Conservation (phyloP, 2,888 invertebrate genomes). For the Agonopterix alstromeriana region DNA sequence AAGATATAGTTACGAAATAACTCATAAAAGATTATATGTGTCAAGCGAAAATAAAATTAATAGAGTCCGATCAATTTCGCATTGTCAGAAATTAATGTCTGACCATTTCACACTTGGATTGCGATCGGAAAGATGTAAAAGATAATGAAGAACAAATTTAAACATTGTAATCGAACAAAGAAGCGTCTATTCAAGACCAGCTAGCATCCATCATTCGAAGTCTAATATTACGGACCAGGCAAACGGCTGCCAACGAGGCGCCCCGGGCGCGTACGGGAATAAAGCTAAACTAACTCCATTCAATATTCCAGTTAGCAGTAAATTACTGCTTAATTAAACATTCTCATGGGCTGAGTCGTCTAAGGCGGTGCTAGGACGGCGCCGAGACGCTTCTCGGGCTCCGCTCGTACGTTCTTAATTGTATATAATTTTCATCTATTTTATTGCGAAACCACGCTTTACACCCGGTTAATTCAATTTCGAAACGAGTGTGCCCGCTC, state of each 20-base stretch:
- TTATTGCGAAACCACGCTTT: constrained; percentile 27
- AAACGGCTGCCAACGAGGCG: constrained; percentile 18
- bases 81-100: constrained; percentile 25
- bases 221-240: constrained; percentile 23
- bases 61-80: constrained; percentile 9
- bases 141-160: background rate
- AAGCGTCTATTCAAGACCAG: background rate
- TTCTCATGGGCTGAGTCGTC: constrained; percentile 24
- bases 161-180: background rate
- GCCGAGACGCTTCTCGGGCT: constrained; percentile 19
- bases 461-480: constrained; percentile 32
- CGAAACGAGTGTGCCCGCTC: constrained; percentile 17
- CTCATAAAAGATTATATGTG: constrained; percentile 9
- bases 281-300: constrained; percentile 26
- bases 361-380: constrained; percentile 15
- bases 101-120: constrained; percentile 27
- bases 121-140: constrained; percentile 19
- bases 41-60: constrained; percentile 6
- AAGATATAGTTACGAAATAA: constrained; percentile 4
- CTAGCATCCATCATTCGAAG: constrained; percentile 31
- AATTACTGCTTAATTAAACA: constrained; percentile 54
- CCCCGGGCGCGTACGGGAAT: constrained; percentile 25
- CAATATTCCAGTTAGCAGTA: constrained; percentile 42
- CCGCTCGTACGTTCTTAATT: constrained; percentile 24
- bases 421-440: constrained; percentile 40